These are phyloP conservation scores for Drosophila littoralis DNA, from an alignment of 1,140 invertebrate genomes.

Conservation along the genomic window DNA sequence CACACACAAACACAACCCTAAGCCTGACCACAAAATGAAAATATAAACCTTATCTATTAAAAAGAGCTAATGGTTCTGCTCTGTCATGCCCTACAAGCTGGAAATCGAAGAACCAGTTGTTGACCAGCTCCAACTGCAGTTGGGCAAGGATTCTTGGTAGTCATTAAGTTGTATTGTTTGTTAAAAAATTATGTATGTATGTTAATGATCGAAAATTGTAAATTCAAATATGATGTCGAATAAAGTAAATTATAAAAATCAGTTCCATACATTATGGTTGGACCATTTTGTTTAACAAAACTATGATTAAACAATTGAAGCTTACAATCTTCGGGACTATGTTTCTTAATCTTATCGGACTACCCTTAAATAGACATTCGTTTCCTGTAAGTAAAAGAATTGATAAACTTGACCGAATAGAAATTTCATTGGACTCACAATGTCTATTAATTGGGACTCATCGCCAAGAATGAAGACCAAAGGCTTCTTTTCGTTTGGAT, in stretches of 20 bases:
- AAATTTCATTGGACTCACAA: not conserved
- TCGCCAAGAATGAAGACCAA: not conserved
- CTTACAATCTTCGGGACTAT: not conserved
- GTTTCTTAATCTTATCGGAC: not conserved
- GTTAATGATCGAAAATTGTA: slow-evolving; percentile 69
- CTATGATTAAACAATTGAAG: not conserved
- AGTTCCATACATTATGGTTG: not conserved
- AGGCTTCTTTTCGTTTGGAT: not conserved
- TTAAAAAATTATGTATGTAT: slow-evolving; percentile 59
- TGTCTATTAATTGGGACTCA: not conserved
- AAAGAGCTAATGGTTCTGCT: slow-evolving; percentile 17
- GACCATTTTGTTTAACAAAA: not conserved
- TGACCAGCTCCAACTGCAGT: slow-evolving; percentile 50
- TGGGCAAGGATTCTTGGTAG: slow-evolving; percentile 68
- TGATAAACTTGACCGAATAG: not conserved
- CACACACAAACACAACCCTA: slow-evolving; percentile 9
- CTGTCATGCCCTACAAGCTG: slow-evolving; percentile 7
- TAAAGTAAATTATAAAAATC: slow-evolving; percentile 48
- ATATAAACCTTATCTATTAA: slow-evolving; percentile 13
- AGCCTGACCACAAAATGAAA: slow-evolving; percentile 10
- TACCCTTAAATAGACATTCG: not conserved
- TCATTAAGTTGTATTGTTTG: slow-evolving; percentile 81
- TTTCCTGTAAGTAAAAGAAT: slow-evolving; percentile 1
- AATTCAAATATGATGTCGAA: slow-evolving; percentile 58
- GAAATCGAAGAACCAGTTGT: slow-evolving; percentile 23